Evolutionary conservation across 2,888 invertebrate species (phyloP).

Genomic region (Epistrophe eligans): DNA sequence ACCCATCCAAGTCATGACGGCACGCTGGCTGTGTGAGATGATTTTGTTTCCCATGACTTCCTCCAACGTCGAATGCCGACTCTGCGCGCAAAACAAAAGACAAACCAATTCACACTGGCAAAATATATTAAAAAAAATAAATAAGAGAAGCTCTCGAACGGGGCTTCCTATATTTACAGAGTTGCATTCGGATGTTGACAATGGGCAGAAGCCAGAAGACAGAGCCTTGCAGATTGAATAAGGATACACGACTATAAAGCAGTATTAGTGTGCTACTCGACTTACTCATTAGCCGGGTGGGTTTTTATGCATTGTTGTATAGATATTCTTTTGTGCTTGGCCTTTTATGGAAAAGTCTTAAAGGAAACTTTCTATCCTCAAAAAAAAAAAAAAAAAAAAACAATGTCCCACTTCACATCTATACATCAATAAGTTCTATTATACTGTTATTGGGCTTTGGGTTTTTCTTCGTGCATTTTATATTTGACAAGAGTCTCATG

Average conservation of each 20-base stretch:
- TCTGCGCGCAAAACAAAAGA: background rate
- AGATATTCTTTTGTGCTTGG: background rate
- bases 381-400: background rate
- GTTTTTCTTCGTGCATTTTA: conserved; percentile 21
- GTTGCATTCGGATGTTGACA: conserved; percentile 12
- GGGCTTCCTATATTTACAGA: background rate
- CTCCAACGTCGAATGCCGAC: background rate
- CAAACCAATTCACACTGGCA: conserved; percentile 58
- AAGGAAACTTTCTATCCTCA: conserved; percentile 23
- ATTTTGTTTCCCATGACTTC: conserved; percentile 63
- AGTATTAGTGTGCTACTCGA: conserved; percentile 14
- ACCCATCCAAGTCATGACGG: conserved; percentile 15
- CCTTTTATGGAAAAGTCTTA: conserved; percentile 26
- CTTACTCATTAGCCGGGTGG: conserved; percentile 38
- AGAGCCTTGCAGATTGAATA: background rate
- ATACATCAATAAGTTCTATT: background rate
- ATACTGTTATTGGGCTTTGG: background rate
- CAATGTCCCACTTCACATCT: conserved; percentile 30
- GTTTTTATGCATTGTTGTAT: conserved; percentile 8
- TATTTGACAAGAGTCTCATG: conserved; percentile 3
- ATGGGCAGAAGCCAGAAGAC: conserved; percentile 3
- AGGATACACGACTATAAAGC: background rate
- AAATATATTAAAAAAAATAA: too few relatives aligned
- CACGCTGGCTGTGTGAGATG: conserved; percentile 51
- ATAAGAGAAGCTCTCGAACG: conserved; percentile 3